A percentile compares a stretch with the other conserved stretches of the same genome.
Evolutionary conservation across 2,797 vertebrate genomes (phyloP).

Genomic region (Argya squamiceps): DNA sequence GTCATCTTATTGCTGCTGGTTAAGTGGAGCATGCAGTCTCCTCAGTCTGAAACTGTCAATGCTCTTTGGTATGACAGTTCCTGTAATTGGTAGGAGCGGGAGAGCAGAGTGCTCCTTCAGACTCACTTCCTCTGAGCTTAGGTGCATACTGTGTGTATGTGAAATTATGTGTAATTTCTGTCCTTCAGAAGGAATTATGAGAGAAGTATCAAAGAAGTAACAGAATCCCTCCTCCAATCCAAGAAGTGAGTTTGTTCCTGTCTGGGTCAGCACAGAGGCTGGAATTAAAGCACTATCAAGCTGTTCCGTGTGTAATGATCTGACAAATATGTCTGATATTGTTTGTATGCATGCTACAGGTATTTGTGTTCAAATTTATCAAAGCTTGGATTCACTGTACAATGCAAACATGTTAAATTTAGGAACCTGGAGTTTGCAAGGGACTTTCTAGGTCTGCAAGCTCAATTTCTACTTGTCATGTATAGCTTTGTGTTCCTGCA

Average conservation of each 20-base stretch:
- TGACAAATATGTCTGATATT: not conserved
- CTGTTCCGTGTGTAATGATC: not conserved
- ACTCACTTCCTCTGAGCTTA: not conserved
- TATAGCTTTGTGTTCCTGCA: not conserved
- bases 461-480: not conserved
- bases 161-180: too few relatives aligned
- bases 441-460: not conserved
- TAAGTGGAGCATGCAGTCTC: not conserved
- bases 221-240: not conserved
- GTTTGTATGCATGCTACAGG: not conserved
- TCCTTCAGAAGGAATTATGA: not conserved
- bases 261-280: not conserved
- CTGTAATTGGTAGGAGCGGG: not conserved
- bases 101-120: not conserved
- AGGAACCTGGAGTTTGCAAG: not conserved
- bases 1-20: not conserved
- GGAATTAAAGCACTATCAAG: not conserved
- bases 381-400: not conserved
- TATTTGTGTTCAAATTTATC: not conserved
- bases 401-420: not conserved
- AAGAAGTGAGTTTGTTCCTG: not conserved
- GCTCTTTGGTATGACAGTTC: not conserved
- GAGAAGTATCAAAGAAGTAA: not conserved
- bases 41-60: not conserved
- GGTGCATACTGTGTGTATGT: not conserved